Conservation (phyloP, 2,113 vertebrate species). For the Thinocorus orbignyianus region DNA sequence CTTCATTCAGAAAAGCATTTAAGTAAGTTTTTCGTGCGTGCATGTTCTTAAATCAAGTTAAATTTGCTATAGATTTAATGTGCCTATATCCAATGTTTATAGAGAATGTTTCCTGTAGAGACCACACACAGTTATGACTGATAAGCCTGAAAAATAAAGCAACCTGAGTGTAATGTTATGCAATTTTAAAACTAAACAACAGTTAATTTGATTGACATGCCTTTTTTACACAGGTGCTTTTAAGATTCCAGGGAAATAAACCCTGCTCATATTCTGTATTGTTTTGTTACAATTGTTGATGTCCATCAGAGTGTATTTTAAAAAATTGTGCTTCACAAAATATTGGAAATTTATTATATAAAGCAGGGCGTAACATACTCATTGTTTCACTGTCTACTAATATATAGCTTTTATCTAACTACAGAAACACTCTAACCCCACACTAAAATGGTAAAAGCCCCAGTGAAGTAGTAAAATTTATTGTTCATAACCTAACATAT, state of each 20-base stretch:
- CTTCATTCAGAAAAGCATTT: background rate
- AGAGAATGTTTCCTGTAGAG: background rate
- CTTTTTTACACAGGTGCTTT: slow-evolving; percentile 23
- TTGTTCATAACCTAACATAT: background rate
- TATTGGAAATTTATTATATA: background rate
- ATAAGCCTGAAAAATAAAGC: background rate
- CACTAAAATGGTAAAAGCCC: background rate
- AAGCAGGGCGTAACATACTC: background rate
- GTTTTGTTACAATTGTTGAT: background rate
- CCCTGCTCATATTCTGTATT: background rate
- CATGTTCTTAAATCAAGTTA: background rate
- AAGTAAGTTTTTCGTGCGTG: background rate
- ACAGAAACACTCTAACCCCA: background rate
- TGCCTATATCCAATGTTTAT: background rate
- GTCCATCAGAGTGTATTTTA: background rate
- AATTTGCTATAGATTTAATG: background rate
- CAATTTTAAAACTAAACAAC: slow-evolving; percentile 8
- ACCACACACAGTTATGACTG: background rate
- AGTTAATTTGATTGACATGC: background rate
- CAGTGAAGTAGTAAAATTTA: background rate
- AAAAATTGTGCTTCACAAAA: slow-evolving; percentile 20
- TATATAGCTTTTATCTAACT: slow-evolving; percentile 28
- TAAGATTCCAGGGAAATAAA: background rate
- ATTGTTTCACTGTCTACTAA: slow-evolving; percentile 18
- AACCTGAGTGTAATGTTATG: background rate